Percentiles rank a stretch among this genome's conserved stretches.
Evolutionary conservation across 2,888 invertebrate genomes (phyloP).

Genomic region (Apamea sordens): DNA sequence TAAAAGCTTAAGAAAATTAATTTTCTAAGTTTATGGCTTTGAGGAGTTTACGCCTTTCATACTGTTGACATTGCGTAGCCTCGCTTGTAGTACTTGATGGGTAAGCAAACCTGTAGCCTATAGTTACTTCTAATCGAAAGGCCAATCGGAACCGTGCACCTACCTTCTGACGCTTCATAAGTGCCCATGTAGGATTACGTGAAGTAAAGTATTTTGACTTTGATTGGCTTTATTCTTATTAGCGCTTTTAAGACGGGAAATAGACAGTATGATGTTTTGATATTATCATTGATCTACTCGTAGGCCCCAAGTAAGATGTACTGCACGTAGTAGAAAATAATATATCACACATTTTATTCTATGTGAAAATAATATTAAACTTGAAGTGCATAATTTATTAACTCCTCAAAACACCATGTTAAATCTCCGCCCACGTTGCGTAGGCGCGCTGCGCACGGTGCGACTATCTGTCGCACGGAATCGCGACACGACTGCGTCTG

Average conservation of each 20-base stretch:
- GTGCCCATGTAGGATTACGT: not conserved
- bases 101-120: not conserved
- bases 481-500: slow-evolving; percentile 69
- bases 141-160: not conserved
- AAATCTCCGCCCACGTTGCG: slow-evolving; percentile 65
- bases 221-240: not conserved
- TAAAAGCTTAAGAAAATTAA: slow-evolving; percentile 25
- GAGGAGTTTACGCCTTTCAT: not conserved
- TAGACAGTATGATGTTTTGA: not conserved
- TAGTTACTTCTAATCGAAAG: not conserved
- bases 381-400: slow-evolving; percentile 50
- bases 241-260: no score
- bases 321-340: not conserved
- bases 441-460: slow-evolving; percentile 68
- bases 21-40: slow-evolving; percentile 12
- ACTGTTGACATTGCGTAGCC: not conserved
- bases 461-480: slow-evolving; percentile 74
- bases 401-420: slow-evolving; percentile 53
- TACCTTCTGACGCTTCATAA: not conserved
- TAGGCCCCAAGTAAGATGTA: not conserved
- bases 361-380: slow-evolving; percentile 46
- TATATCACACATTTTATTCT: slow-evolving; percentile 28
- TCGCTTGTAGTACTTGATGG: not conserved
- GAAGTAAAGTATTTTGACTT: not conserved
- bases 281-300: not conserved